Percentiles rank a stretch among this genome's conserved stretches.
phyloP scores from a whole-genome alignment of 2,888 invertebrate genomes.

The Scelioninae gen. 1 region DNA sequence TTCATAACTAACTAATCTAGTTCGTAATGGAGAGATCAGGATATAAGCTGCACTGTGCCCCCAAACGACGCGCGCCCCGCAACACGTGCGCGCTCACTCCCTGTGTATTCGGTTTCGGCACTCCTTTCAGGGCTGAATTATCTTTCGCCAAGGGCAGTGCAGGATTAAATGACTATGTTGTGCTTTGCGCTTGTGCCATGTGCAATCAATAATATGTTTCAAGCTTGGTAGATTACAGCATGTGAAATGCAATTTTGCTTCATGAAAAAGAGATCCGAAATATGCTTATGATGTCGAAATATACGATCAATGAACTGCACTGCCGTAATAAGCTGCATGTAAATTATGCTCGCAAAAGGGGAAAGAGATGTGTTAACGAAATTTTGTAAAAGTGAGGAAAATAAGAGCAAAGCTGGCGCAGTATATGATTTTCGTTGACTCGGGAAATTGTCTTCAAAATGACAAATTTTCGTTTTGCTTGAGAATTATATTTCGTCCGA shows the following conservation, averaged over 20 bases:
- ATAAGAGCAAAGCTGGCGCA: too few relatives aligned
- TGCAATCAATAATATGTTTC: conserved; percentile 69
- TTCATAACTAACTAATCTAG: conserved; percentile 82
- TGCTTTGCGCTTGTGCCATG: conserved; percentile 68
- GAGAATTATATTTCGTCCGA: too few relatives aligned
- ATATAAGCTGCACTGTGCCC: conserved; percentile 67
- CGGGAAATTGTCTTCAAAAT: too few relatives aligned
- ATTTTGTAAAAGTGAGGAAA: background rate
- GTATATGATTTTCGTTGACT: too few relatives aligned
- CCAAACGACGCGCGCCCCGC: conserved; percentile 59
- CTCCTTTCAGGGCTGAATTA: conserved; percentile 67
- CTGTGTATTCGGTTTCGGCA: conserved; percentile 65
- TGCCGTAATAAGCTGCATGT: conserved; percentile 38
- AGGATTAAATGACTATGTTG: conserved; percentile 69
- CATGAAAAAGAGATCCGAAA: conserved; percentile 67
- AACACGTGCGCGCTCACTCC: conserved; percentile 65
- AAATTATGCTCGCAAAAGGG: conserved; percentile 25
- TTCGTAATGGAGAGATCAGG: conserved; percentile 81
- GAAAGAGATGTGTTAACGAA: background rate
- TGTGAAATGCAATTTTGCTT: conserved; percentile 62
- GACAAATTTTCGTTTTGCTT: too few relatives aligned
- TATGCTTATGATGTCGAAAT: conserved; percentile 55
- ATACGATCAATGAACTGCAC: conserved; percentile 53
- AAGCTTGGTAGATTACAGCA: conserved; percentile 66
- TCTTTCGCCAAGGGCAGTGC: conserved; percentile 69